Base-by-base conservation (phyloP, 2,888 invertebrate genomes). In the Athalia rosae region DNA sequence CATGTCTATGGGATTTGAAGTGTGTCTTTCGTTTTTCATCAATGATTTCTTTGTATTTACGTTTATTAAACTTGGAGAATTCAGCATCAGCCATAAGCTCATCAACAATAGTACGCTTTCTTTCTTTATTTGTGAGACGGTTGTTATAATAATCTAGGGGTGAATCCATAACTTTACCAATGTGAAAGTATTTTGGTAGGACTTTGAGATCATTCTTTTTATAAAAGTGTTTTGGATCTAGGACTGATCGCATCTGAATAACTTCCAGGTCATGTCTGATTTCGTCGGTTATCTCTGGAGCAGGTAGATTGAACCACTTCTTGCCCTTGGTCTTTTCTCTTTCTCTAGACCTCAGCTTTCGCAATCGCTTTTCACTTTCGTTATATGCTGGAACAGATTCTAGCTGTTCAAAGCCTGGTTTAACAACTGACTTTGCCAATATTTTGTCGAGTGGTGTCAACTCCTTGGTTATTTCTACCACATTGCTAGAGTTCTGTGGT, bases 161-260 rank as follows among this genome's bases (percentile, higher is more conserved):
- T 11, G 95, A 94, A 88, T 98, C 98, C 86, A 97, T 92, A 15
- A 96, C 94, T 83, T 93, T 94, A 66, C 96, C 96, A 85, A 96
- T 91, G 93, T 96, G 88, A 90, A 99, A 99, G 89, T 96, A 98
- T 90, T 98, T 99, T 0, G 99, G 98, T 50, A 97, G 86, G 0
- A 93, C 94, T 90, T 95, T 95, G 82, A 95, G 92, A 86, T 97
- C 97, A 88, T 97, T 97, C 85, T 96, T 96, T 90, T 98, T 98
- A 91, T 99, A 99, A 91, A 98, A 99, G 82, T 94, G 95, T 89
- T 98, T 98, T 0, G 98, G 97, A 91, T 99, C 95, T 9, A 99
- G 90, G 0, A 93, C 96, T 0, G 96, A 95, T 84, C 99, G 93
- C 98, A 99, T 98, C 90, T 97, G 95, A 1, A 99, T 91, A 9